phyloP scores from a whole-genome alignment of 2,888 invertebrate genomes.

The Sinelater perroti region DNA sequence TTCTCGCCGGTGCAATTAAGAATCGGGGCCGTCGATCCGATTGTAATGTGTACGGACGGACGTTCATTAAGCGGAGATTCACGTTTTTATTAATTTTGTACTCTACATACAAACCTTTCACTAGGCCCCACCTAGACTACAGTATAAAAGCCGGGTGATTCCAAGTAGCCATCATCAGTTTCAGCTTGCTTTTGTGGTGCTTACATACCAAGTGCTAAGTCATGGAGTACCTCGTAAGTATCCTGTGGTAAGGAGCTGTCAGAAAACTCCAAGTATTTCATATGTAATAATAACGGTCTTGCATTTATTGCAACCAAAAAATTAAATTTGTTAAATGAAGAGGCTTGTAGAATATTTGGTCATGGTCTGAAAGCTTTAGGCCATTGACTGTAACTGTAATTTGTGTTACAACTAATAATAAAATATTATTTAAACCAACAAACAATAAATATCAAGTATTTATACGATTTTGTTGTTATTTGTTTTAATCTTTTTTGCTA shows the following conservation, averaged over 20 bases:
- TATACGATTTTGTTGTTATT: no score
- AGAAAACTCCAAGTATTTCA: no score
- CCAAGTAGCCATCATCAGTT: slow-evolving; percentile 43
- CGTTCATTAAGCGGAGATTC: slow-evolving; percentile 28
- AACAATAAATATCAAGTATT: no score
- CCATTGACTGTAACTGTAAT: no score
- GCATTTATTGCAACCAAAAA: no score
- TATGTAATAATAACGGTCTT: background rate
- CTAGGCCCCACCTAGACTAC: slow-evolving; percentile 44
- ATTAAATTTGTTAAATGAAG: no score
- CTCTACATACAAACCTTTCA: slow-evolving; percentile 36
- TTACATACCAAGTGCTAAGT: slow-evolving; percentile 35
- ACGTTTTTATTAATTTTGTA: slow-evolving; percentile 33
- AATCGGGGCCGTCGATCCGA: slow-evolving; percentile 26
- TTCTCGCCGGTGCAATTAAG: slow-evolving; percentile 3
- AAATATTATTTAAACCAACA: no score
- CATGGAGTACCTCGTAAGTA: slow-evolving; percentile 48
- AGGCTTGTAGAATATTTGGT: no score
- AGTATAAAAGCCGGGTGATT: slow-evolving; percentile 45
- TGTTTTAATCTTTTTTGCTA: no score
- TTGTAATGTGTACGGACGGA: slow-evolving; percentile 12
- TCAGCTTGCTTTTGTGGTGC: slow-evolving; percentile 41
- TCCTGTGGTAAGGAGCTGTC: slow-evolving; percentile 8
- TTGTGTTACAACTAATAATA: no score
- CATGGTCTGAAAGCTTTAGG: background rate